Percentiles rank a stretch among this genome's conserved stretches.
phyloP scores from a whole-genome alignment of 2,888 invertebrate genomes.

The Acrobasis suavella region DNA sequence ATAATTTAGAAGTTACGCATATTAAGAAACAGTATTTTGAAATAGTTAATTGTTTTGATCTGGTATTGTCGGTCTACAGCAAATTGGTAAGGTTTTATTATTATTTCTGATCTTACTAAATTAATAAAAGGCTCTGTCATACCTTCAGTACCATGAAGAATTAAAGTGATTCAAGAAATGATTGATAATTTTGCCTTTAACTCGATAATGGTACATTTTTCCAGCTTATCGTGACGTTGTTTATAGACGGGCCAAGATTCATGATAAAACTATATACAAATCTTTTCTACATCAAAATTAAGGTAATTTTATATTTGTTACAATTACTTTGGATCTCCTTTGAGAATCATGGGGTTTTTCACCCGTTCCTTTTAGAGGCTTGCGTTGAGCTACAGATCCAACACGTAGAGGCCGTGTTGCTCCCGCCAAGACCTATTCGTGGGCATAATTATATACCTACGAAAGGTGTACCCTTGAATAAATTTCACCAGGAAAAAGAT shows the following conservation, averaged over 20 bases:
- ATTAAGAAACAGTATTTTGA: slow-evolving; percentile 4
- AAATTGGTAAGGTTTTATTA: slow-evolving; percentile 1
- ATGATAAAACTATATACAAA: not conserved
- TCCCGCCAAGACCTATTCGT: too few species aligned
- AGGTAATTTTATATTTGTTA: not conserved
- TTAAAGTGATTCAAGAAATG: too few species aligned
- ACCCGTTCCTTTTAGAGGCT: too few species aligned
- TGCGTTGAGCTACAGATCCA: too few species aligned
- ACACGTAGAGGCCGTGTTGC: too few species aligned
- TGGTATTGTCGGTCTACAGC: not conserved
- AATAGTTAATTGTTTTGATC: slow-evolving; percentile 9
- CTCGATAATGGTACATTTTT: not conserved
- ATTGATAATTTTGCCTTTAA: too few species aligned
- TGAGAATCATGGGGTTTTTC: too few species aligned
- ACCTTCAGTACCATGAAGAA: too few species aligned
- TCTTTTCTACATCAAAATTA: slow-evolving; percentile 2
- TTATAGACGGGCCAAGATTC: slow-evolving; percentile 2
- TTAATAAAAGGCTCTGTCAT: not conserved
- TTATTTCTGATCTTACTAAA: not conserved
- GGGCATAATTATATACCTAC: too few species aligned
- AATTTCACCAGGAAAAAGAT: too few species aligned
- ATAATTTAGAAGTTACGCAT: not conserved
- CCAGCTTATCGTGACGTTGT: not conserved
- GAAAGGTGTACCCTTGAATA: too few species aligned
- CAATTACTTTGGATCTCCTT: too few species aligned